These are phyloP conservation scores for Forbesichthys agassizii DNA, from an alignment of 2,113 vertebrate species.

Conservation along the genomic window DNA sequence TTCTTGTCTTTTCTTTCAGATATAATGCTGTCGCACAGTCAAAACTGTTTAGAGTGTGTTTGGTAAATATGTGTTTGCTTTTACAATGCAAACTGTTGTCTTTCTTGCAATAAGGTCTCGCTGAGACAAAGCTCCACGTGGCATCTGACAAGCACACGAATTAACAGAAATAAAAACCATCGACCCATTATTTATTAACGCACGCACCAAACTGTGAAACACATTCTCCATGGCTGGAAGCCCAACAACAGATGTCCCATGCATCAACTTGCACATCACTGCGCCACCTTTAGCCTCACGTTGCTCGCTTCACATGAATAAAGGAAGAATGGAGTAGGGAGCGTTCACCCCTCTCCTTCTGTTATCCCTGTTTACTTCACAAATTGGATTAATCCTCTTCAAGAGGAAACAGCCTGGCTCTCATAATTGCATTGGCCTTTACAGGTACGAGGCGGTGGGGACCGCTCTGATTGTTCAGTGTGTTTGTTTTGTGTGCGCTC, in stretches of 20 bases:
- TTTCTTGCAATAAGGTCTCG: neutral
- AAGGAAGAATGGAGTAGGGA: neutral
- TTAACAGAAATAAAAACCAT: neutral
- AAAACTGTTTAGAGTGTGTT: no score
- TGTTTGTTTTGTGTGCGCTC: conserved; percentile 21
- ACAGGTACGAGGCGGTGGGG: conserved; percentile 19
- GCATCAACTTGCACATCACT: conserved; percentile 13
- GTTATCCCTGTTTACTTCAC: conserved; percentile 6
- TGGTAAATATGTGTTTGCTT: neutral
- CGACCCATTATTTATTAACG: neutral
- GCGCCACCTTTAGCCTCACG: conserved; percentile 26
- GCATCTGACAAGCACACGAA: neutral
- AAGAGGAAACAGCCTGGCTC: conserved; percentile 3
- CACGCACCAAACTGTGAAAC: conserved; percentile 7
- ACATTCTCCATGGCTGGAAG: conserved; percentile 19
- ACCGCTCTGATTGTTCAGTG: conserved; percentile 8
- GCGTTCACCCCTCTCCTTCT: conserved; percentile 4
- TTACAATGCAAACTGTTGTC: neutral
- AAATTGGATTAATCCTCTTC: conserved; percentile 18
- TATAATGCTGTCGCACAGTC: no score
- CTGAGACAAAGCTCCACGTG: neutral
- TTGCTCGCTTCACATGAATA: conserved; percentile 2
- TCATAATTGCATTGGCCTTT: conserved; percentile 29
- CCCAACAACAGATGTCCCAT: conserved; percentile 31
- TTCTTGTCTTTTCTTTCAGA: no score